Percentiles rank a stretch among this genome's conserved stretches.
phyloP scores from a whole-genome alignment of 1,140 invertebrate species.

The Ganaspis sp. region DNA sequence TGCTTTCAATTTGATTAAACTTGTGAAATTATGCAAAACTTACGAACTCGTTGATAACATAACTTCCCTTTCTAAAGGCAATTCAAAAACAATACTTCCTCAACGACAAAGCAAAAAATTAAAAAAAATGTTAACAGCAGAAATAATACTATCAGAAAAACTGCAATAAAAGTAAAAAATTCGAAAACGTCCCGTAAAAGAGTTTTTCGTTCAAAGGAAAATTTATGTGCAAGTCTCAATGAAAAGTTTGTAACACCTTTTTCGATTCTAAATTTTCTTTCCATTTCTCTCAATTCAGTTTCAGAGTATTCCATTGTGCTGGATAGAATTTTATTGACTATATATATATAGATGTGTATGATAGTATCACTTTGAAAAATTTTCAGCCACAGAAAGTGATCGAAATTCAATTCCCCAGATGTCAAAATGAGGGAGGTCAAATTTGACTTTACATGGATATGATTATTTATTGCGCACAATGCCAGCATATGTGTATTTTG shows the following conservation, averaged over 20 bases:
- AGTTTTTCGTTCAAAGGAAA: background rate
- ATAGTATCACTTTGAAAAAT: constrained; percentile 1
- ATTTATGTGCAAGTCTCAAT: background rate
- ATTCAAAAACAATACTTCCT: background rate
- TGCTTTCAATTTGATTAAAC: background rate
- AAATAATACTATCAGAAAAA: background rate
- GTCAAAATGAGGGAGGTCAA: background rate
- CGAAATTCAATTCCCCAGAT: background rate
- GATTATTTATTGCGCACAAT: background rate
- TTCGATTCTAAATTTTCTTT: constrained; percentile 1
- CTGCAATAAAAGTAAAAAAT: no score
- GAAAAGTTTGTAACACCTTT: constrained; percentile 7
- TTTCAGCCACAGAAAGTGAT: background rate
- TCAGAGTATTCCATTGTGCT: background rate
- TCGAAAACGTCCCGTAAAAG: background rate
- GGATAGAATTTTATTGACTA: background rate
- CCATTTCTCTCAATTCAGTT: background rate
- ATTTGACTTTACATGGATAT: background rate
- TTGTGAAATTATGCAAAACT: background rate
- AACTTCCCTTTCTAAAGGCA: background rate
- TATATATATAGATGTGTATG: background rate
- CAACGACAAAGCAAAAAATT: no score
- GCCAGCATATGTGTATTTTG: background rate
- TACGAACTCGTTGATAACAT: background rate
- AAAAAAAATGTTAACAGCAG: no score